phyloP scores from a whole-genome alignment of 2,888 invertebrate genomes.

The Metallyticus violacea region DNA sequence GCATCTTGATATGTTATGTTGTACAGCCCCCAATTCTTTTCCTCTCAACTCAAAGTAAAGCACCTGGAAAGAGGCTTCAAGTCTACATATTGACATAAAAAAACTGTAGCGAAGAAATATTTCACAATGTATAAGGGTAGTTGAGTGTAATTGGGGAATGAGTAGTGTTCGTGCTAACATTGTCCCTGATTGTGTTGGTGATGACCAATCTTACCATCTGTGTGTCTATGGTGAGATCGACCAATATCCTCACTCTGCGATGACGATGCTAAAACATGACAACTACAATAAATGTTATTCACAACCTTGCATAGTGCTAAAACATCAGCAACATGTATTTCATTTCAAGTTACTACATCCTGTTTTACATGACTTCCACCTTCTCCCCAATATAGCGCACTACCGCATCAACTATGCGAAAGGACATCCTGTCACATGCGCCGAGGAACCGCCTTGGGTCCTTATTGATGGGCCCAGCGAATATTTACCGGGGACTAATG shows the following conservation, averaged over 20 bases:
- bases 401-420: no score
- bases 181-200: not conserved
- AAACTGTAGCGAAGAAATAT: not conserved
- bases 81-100: not conserved
- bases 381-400: no score
- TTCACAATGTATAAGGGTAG: not conserved
- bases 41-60: constrained; percentile 8
- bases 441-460: not conserved
- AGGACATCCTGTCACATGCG: no score
- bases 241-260: not conserved
- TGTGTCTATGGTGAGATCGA: not conserved
- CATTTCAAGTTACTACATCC: no score
- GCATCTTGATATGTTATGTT: constrained; percentile 13
- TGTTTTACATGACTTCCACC: no score
- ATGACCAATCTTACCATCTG: not conserved
- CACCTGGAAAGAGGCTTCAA: constrained; percentile 16
- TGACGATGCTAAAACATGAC: not conserved
- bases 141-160: not conserved
- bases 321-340: no score
- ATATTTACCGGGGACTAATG: not conserved
- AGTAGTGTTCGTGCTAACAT: not conserved
- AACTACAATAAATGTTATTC: not conserved
- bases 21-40: constrained; percentile 7
- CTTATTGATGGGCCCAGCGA: not conserved
- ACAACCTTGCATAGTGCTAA: no score